phyloP scores from a whole-genome alignment of 2,113 vertebrate species.

The Pyxicephalus adspersus region DNA sequence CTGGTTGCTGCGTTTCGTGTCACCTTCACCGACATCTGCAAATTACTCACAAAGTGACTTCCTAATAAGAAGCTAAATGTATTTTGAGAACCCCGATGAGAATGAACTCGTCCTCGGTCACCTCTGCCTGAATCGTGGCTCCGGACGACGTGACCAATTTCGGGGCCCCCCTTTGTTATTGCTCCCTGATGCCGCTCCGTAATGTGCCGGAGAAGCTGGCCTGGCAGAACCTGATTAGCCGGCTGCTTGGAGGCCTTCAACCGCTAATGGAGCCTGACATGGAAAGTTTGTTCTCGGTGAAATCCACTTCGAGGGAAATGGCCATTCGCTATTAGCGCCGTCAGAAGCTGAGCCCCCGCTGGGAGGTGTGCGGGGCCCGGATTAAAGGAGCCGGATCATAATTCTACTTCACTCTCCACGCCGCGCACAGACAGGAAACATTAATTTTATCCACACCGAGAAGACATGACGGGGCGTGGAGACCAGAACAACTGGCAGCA shows the following conservation, averaged over 20 bases:
- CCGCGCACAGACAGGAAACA: too few species aligned
- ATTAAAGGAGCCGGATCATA: too few species aligned
- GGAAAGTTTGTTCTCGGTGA: background rate
- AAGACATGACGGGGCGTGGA: too few species aligned
- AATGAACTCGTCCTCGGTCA: background rate
- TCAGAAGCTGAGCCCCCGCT: background rate
- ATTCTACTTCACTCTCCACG: too few species aligned
- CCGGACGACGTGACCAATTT: slow-evolving; percentile 20
- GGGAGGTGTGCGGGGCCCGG: background rate
- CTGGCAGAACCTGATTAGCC: slow-evolving; percentile 11
- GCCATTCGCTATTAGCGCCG: slow-evolving; percentile 5
- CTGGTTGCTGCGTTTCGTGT: background rate
- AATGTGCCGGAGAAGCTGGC: background rate
- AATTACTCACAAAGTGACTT: background rate
- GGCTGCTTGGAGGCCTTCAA: background rate
- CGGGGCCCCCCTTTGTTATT: slow-evolving; percentile 8
- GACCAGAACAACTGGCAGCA: too few species aligned
- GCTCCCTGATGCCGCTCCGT: background rate
- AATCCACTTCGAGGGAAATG: background rate
- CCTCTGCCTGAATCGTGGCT: background rate
- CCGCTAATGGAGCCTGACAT: slow-evolving; percentile 31
- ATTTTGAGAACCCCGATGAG: background rate
- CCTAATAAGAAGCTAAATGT: background rate
- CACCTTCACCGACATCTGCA: background rate
- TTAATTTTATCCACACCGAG: too few species aligned